Percentiles rank a stretch among this genome's conserved stretches.
Conservation (phyloP, 2,113 vertebrate species). For the Cyanoramphus novaezelandiae region DNA sequence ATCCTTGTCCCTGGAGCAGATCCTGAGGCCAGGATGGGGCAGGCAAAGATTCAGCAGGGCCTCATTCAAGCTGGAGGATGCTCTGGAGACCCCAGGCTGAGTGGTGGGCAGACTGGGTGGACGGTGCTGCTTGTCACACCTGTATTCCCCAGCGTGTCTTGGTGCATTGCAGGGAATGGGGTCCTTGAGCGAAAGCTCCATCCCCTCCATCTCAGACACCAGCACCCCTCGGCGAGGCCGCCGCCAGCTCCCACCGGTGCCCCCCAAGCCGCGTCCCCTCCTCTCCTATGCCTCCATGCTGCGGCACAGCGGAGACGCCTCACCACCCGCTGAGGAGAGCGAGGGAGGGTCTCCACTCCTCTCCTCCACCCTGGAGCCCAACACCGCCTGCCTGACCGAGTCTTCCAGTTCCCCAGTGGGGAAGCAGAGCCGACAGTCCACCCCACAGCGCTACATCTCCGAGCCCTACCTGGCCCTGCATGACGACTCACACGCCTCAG, state of each 20-base stretch:
- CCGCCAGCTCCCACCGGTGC: constrained; percentile 93
- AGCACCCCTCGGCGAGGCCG: constrained; percentile 87
- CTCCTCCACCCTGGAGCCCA: constrained; percentile 65
- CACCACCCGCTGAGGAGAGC: constrained; percentile 68
- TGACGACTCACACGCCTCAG: constrained; percentile 82
- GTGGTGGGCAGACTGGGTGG: rapidly evolving
- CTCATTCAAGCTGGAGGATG: rapidly evolving
- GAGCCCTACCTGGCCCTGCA: constrained; percentile 94
- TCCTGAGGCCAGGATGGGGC: neutral
- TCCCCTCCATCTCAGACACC: constrained; percentile 85
- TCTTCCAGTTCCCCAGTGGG: constrained; percentile 67
- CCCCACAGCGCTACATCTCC: constrained; percentile 93
- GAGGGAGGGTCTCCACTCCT: constrained; percentile 72
- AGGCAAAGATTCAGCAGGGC: rapidly evolving
- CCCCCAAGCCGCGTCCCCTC: constrained; percentile 90
- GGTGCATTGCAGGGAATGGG: constrained; percentile 75
- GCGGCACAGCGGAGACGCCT: constrained; percentile 74
- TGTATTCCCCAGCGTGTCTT: neutral
- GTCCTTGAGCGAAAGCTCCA: constrained; percentile 84
- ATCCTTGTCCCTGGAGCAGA: neutral
- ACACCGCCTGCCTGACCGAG: constrained; percentile 64
- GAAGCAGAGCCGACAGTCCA: constrained; percentile 78
- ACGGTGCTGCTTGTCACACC: rapidly evolving
- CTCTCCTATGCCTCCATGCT: constrained; percentile 92
- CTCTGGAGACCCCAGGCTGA: rapidly evolving